Evolutionary conservation across 2,888 invertebrate species (phyloP), one percentile per base, ranked within the genome.

Genomic region (Leptura quadrifasciata): DNA sequence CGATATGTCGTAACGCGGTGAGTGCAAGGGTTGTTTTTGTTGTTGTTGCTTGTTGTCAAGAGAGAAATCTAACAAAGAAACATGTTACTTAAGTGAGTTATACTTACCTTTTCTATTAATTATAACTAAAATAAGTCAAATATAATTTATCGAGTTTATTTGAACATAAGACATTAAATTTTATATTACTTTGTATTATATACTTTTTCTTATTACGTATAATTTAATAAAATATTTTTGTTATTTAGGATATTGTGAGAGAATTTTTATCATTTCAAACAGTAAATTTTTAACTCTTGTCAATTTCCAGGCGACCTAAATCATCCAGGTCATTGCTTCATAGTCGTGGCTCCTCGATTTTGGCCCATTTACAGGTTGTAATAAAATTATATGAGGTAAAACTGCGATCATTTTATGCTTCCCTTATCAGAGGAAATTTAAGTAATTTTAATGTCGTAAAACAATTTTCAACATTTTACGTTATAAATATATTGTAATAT

Each of bases 11-110:
- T 35, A 69, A 20, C 69, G 69, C 69, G 69, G 39, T 57, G 47
- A 15, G 69, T 57, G 58, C 17, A 69, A 58, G 69, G 69, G 58
- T 69, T 69, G 69, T 69, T 69, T 68, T 69, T 69, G 69, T 69
- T 69, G 65, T 65, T 65, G 35, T 58, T 47, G 39, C 58, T 58
- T 58, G 58, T 69, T 58, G 39, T 58, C 69, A 58, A 39, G 54
- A 39, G 18, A 58, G 20, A 57, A n/a, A 39, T 58, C 15, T 57
- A 55, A 69, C 58, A 69, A 69, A 69, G 39, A 69, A 58, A 35
- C 52, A 69, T 69, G 69, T 27, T 58, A 27, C 17, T 54, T 20
- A 55, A 58, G 69, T 69, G 35, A 69, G 69, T 69, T 39, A 58
- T 35, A 39, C 27, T 24, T 21, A 12, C n/a, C 9, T 39, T 63